Conservation (phyloP, 2,113 vertebrate genomes). For the Elephantulus edwardii region DNA sequence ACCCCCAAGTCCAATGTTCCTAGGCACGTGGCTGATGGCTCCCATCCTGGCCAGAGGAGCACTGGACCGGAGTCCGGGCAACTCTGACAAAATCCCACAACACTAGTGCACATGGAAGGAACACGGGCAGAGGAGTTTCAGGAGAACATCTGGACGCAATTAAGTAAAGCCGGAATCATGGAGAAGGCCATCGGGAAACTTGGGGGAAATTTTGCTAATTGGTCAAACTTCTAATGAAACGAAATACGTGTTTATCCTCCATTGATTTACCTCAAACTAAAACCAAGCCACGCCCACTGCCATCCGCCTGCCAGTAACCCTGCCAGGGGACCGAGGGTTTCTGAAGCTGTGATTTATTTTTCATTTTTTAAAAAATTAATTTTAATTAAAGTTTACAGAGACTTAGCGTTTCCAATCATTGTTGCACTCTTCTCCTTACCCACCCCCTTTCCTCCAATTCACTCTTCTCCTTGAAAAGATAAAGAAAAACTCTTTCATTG, state of each 20-base stretch:
- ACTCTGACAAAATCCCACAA: fast-evolving
- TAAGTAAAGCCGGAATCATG: conserved; percentile 25
- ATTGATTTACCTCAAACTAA: not conserved
- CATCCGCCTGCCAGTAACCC: not conserved
- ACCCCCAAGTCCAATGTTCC: not conserved
- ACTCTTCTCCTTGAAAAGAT: too few relatives aligned
- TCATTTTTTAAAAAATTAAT: too few relatives aligned
- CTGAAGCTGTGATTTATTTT: too few relatives aligned
- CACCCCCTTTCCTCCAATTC: too few relatives aligned
- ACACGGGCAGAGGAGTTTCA: not conserved
- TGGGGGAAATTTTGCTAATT: conserved; percentile 37
- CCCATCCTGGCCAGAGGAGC: not conserved
- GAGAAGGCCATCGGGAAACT: conserved; percentile 33
- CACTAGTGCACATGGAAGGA: not conserved
- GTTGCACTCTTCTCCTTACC: too few relatives aligned
- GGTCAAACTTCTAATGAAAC: not conserved
- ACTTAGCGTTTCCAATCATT: too few relatives aligned
- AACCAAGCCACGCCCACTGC: not conserved
- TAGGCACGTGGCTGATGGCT: not conserved
- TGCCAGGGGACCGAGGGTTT: not conserved
- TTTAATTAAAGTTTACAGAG: too few relatives aligned
- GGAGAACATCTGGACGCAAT: not conserved
- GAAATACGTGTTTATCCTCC: not conserved
- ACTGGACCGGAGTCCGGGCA: not conserved
- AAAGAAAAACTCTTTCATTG: too few relatives aligned